phyloP scores from a whole-genome alignment of 2,797 vertebrate genomes.

The Eulemur albifrons region DNA sequence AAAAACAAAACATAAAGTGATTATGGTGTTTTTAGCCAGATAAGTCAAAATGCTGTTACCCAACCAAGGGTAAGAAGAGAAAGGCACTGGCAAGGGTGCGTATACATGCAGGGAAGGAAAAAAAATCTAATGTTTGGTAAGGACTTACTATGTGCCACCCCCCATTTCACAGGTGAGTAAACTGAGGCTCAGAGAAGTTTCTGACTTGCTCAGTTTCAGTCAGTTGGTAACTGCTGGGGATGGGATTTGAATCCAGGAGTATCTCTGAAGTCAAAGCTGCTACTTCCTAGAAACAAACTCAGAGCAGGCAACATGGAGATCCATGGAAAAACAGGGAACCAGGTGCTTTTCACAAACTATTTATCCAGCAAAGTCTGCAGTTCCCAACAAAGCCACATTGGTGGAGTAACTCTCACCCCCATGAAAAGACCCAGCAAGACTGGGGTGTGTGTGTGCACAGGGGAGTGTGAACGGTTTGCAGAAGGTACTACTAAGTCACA shows the following conservation, averaged over 20 bases:
- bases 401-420: neutral
- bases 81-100: neutral
- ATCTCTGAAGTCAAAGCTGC: conserved; percentile 1
- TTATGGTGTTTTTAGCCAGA: neutral
- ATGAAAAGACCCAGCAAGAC: neutral
- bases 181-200: neutral
- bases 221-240: neutral
- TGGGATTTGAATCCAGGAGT: neutral
- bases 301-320: neutral
- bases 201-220: neutral
- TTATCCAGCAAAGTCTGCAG: neutral
- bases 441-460: neutral
- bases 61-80: neutral
- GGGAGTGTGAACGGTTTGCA: neutral
- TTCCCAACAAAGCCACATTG: neutral
- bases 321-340: neutral
- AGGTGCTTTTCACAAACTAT: neutral
- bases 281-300: neutral
- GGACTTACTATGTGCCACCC: neutral
- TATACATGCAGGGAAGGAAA: fast-evolving
- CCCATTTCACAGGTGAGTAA: neutral
- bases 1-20: neutral
- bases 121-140: neutral
- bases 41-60: neutral
- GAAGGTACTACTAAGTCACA: conserved; percentile 50